Percentiles rank a stretch among this genome's conserved stretches.
These are phyloP conservation scores for Epirrhoe tristata DNA, from an alignment of 2,888 invertebrate genomes.

Conservation along the genomic window DNA sequence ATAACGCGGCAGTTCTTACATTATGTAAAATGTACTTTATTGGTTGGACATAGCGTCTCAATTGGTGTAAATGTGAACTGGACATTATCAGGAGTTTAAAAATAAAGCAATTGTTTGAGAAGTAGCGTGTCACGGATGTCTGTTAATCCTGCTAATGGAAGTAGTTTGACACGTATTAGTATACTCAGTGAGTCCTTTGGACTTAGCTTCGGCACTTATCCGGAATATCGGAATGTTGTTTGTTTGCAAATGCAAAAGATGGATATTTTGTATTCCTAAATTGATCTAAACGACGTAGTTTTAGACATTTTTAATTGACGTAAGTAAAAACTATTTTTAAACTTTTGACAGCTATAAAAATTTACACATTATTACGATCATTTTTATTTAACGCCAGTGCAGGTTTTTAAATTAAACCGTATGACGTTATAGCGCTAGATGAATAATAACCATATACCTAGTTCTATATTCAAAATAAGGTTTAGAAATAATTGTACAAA, in stretches of 20 bases:
- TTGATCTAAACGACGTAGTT: background rate
- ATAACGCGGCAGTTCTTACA: conserved; percentile 19
- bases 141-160: conserved; percentile 23
- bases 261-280: background rate
- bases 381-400: too few species aligned
- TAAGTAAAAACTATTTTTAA: too few species aligned
- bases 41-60: conserved; percentile 5
- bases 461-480: too few species aligned
- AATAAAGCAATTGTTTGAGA: conserved; percentile 18
- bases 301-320: too few species aligned
- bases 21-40: conserved; percentile 17
- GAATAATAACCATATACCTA: too few species aligned
- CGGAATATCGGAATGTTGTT: background rate
- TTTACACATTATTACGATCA: too few species aligned
- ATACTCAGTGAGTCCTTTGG: conserved; percentile 4
- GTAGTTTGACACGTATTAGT: conserved; percentile 11
- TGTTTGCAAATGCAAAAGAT: background rate
- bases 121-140: conserved; percentile 17
- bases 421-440: too few species aligned
- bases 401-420: too few species aligned
- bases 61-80: background rate
- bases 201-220: background rate
- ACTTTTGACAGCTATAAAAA: too few species aligned
- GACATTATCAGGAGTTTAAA: conserved; percentile 18
- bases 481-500: too few species aligned